Percentiles rank a stretch among this genome's conserved stretches.
phyloP scores from a whole-genome alignment of 2,888 invertebrate genomes.

The Cephus pygmeus region DNA sequence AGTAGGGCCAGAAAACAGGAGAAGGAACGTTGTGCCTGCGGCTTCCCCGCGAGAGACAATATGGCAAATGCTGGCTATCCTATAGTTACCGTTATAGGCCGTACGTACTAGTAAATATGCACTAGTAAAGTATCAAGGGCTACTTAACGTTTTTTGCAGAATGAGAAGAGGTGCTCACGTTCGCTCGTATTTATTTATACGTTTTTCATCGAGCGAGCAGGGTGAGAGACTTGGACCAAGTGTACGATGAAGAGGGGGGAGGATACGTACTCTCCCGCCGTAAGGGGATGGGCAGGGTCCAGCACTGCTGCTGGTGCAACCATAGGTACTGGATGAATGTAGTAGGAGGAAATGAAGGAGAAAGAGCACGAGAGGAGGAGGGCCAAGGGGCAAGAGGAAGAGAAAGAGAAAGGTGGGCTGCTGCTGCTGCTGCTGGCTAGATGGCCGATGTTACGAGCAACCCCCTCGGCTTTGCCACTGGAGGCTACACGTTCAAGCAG shows the following conservation, averaged over 20 bases:
- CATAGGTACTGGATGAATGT: slow-evolving; percentile 10
- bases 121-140: slow-evolving; percentile 35
- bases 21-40: too few species aligned
- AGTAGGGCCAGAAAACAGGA: too few species aligned
- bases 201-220: slow-evolving; percentile 36
- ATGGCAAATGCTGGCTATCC: not conserved
- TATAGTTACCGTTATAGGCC: too few species aligned
- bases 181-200: slow-evolving; percentile 39
- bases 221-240: slow-evolving; percentile 8
- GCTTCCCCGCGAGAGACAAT: too few species aligned
- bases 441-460: slow-evolving; percentile 3
- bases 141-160: slow-evolving; percentile 4
- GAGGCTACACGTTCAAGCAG: slow-evolving; percentile 38
- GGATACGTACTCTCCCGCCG: too few species aligned
- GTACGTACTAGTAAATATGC: slow-evolving; percentile 27
- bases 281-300: too few species aligned
- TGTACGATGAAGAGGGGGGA: slow-evolving; percentile 11
- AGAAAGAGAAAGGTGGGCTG: slow-evolving; percentile 7
- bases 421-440: slow-evolving; percentile 1
- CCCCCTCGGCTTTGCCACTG: slow-evolving; percentile 7
- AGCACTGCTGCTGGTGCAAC: too few species aligned
- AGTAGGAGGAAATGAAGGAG: slow-evolving; percentile 7
- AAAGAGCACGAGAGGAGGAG: slow-evolving; percentile 16
- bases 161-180: slow-evolving; percentile 1
- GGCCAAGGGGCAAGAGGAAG: not conserved